Percentiles rank a stretch among this genome's conserved stretches.
Conservation (phyloP, 1,140 invertebrate genomes). For the Eriocheir sinensis region DNA sequence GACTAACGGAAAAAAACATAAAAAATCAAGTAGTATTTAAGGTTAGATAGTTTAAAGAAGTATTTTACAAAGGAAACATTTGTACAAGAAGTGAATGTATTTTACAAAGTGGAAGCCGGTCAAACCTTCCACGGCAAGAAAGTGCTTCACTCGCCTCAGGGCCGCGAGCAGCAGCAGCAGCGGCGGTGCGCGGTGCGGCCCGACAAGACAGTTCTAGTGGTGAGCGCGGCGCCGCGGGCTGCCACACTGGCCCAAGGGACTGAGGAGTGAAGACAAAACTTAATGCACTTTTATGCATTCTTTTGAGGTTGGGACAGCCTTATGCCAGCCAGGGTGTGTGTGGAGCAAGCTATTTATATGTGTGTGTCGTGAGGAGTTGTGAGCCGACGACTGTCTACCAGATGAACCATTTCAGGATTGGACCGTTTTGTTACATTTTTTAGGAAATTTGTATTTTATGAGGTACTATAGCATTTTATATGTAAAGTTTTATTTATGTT, state of each 20-base stretch:
- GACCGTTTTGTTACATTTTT: constrained; percentile 68
- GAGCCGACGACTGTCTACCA: constrained; percentile 73
- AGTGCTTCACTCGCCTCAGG: constrained; percentile 67
- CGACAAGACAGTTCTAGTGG: constrained; percentile 33
- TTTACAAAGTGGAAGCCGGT: constrained; percentile 68
- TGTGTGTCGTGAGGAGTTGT: constrained; percentile 72
- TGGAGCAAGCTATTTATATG: constrained; percentile 77
- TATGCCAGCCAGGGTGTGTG: constrained; percentile 76
- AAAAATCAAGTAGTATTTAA: constrained; percentile 76
- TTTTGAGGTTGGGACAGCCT: constrained; percentile 77
- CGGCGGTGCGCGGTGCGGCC: background rate
- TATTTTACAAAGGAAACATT: constrained; percentile 78
- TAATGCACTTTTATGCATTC: constrained; percentile 77
- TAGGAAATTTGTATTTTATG: constrained; percentile 70
- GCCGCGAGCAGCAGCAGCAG: background rate
- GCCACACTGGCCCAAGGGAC: constrained; percentile 61
- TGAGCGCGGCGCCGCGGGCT: constrained; percentile 20
- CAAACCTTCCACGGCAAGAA: constrained; percentile 74
- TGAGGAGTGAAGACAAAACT: constrained; percentile 69
- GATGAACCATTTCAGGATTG: constrained; percentile 61
- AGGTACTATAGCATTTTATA: constrained; percentile 63
- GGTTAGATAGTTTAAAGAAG: constrained; percentile 78
- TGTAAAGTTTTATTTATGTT: constrained; percentile 68
- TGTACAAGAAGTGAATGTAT: constrained; percentile 76
- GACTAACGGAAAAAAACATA: constrained; percentile 76